Evolutionary conservation across 1,140 invertebrate species (phyloP).

Genomic region (Tetramorium parvispinum): DNA sequence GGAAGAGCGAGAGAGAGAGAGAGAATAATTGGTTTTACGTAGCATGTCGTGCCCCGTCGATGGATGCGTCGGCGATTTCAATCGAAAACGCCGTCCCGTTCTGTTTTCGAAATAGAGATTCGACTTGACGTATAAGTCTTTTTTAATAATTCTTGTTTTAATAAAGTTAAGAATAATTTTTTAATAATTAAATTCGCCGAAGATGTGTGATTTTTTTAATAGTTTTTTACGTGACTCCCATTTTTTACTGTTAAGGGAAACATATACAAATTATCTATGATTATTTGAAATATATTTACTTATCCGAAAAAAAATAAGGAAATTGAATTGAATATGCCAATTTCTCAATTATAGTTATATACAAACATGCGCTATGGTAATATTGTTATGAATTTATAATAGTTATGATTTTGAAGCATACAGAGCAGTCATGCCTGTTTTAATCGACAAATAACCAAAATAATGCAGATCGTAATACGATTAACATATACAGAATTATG

Average conservation of each 20-base stretch:
- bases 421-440: not conserved
- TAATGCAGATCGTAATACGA: not conserved
- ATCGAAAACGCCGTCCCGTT: not conserved
- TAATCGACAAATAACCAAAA: constrained; percentile 34
- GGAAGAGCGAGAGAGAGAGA: not conserved
- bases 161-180: too few species aligned
- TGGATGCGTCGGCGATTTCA: constrained; percentile 26
- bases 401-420: constrained; percentile 3
- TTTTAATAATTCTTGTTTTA: too few species aligned
- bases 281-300: not conserved
- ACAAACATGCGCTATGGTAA: too few species aligned
- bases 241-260: not conserved
- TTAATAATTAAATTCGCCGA: too few species aligned
- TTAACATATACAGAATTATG: not conserved
- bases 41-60: constrained; percentile 17
- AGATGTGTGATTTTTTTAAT: not conserved
- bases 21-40: constrained; percentile 46
- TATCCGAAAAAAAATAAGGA: not conserved
- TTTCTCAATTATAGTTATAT: not conserved
- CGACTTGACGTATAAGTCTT: not conserved
- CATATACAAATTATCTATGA: not conserved
- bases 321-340: not conserved
- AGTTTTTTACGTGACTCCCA: not conserved
- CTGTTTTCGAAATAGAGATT: constrained; percentile 24
- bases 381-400: not conserved